Percentiles rank a stretch among this genome's conserved stretches.
Conservation (phyloP, 2,797 vertebrate genomes). For the Petrocephalus schoutedeni region DNA sequence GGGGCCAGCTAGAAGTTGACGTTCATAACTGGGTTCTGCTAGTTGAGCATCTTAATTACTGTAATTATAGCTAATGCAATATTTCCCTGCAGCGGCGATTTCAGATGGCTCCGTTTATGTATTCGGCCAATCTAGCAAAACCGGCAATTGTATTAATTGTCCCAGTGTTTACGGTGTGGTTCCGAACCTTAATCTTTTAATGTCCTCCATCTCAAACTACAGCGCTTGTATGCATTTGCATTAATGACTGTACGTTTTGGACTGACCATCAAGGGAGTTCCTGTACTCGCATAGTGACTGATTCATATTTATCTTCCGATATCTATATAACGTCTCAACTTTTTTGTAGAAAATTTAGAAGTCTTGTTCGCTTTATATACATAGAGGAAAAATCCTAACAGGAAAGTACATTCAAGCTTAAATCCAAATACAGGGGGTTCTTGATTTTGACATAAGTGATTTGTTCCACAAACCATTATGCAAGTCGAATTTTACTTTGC, state of each 20-base stretch:
- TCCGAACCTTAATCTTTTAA: background rate
- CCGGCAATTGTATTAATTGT: background rate
- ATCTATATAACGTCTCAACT: background rate
- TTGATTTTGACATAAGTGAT: background rate
- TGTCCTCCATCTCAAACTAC: background rate
- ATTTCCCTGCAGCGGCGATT: background rate
- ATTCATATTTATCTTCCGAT: background rate
- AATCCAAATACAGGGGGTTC: background rate
- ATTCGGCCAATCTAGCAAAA: background rate
- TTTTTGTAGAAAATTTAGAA: background rate
- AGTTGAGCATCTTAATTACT: slow-evolving; percentile 10
- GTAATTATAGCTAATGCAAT: slow-evolving; percentile 1
- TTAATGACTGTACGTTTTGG: background rate
- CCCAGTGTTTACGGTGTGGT: background rate
- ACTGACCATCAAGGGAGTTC: background rate
- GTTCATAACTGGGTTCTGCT: background rate
- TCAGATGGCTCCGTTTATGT: background rate
- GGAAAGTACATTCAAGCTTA: background rate
- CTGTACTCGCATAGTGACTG: background rate
- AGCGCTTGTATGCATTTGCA: background rate
- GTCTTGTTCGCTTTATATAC: background rate
- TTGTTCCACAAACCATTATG: background rate
- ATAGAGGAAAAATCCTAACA: background rate
- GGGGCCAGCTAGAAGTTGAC: background rate
- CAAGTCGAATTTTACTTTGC: background rate